Evolutionary conservation across 2,888 invertebrate species (phyloP), one percentile per base, ranked within the genome.

Genomic region (Amblyteles armatorius): DNA sequence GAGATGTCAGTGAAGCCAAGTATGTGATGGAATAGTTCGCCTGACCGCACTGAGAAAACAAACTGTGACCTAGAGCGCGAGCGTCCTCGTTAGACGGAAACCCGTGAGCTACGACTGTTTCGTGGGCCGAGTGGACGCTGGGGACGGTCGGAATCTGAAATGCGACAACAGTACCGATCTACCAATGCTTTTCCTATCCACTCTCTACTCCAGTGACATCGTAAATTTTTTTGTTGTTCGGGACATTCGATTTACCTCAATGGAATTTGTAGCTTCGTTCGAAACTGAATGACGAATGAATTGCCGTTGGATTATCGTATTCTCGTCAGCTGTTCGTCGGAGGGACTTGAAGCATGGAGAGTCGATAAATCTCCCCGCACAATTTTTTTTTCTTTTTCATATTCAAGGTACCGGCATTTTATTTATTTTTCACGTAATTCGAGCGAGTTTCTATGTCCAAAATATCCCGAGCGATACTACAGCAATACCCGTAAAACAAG

Each of bases 11-110:
- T 11, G 73, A 11, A 22, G 29, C 52, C 60, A 19, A 26, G 73
- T 84, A 50, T 78, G 69, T 84, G 44, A 29, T 80, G 36, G 33
- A 60, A 78, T 74, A 69, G 52, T 65, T 68, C 78, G 73, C 60
- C 68, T 74, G 81, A 81, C 71, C 81, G 77, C 77, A 40, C 80
- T 81, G 84, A 52, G 73, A 81, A 81, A 84, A 81, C 81, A 69
- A 63, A 72, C 78, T 81, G 44, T 81, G 78, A 73, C 78, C 78
- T 22, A 52, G 50, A 3, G 40, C 16, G 6, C 16, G 48, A 78
- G 73, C 73, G 74, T 69, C 26, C 68, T 71, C 44, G 85, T 83
- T 82, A 79, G 40, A 82, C 77, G 63, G 26, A 67, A 67, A 16
- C 50, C 71, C 40, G 71, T 69, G 33, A 29, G 29, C 6, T 29